Percentiles rank a stretch among this genome's conserved stretches.
Evolutionary conservation across 1,140 invertebrate species (phyloP).

Genomic region (Heliconius hermathena): DNA sequence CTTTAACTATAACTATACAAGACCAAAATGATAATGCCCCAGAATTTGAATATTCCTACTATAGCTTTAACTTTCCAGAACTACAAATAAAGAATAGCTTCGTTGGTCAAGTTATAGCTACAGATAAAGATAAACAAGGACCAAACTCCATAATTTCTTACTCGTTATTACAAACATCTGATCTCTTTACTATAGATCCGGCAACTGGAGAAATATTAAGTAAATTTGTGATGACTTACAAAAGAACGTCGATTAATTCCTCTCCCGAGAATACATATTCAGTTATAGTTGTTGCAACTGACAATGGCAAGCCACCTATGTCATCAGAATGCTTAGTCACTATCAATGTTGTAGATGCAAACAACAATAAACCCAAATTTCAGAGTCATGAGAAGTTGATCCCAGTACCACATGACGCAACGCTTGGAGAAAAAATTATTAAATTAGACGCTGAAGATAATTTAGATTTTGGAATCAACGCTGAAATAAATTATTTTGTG

Average conservation of each 20-base stretch:
- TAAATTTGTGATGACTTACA: conserved; percentile 91
- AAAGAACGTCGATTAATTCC: conserved; percentile 87
- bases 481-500: conserved; percentile 92
- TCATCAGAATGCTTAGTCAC: conserved; percentile 91
- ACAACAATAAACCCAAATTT: conserved; percentile 94
- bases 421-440: conserved; percentile 86
- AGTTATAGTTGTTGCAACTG: conserved; percentile 92
- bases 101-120: conserved; percentile 94
- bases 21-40: conserved; percentile 98
- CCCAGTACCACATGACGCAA: conserved; percentile 90
- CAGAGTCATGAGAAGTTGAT: conserved; percentile 88
- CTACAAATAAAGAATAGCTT: conserved; percentile 89
- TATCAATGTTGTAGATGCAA: conserved; percentile 95
- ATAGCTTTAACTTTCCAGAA: conserved; percentile 95
- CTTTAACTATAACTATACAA: conserved; percentile 95
- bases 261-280: conserved; percentile 95
- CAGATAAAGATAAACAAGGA: conserved; percentile 94
- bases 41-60: conserved; percentile 93
- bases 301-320: conserved; percentile 96
- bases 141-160: conserved; percentile 97
- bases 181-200: conserved; percentile 94
- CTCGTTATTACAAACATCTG: conserved; percentile 93
- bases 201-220: conserved; percentile 94
- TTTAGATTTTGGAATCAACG: conserved; percentile 92
- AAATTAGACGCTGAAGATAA: conserved; percentile 89